Base-by-base conservation (phyloP, 1,140 invertebrate species). In the Lepidurus packardi region DNA sequence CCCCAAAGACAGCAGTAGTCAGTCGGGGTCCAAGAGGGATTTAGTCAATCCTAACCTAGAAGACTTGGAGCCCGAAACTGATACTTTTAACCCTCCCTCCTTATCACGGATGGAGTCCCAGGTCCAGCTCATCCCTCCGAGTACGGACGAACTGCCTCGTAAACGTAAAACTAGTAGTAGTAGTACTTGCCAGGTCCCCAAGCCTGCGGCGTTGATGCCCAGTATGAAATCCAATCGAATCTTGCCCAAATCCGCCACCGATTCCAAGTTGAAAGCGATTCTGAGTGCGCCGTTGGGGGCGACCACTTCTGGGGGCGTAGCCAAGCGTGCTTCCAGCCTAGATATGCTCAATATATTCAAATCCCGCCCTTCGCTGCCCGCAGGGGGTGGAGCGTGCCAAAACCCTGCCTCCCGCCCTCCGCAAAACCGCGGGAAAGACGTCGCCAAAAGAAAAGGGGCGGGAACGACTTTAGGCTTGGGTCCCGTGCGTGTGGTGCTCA, bases 401-500 rank as follows among this genome's bases (percentile, higher is more conserved):
- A 41, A 44, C 13, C 75, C 24, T n/a, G 7, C 75, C 10, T 11
- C 34, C 43, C 75, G 41, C 10, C 6, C 13, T 10, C 41, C 21
- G 11, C 76, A 43, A 8, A 74, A 7, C 7, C 73, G 75, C 9
- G 10, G 24, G 24, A 43, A 16, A 25, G 77, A 24, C 73, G 13
- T 25, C 16, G 16, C 73, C 7, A 43, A 42, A 24, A 44, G 45
- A 16, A 78, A 74, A 75, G 65, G 73, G 8, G 53, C 8, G 13
- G 53, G 53, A 16, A 78, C 74, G 10, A 74, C 65, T 8, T 47
- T 78, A 13, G 78, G 78, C 8, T 78, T 78, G 43, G 78, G 78
- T 25, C 78, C 78, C n/a, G 78, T 78, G 24, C 65, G 73, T 7
- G 78, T 78, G 25, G 78, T 78, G 10, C 73, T 78, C 73, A 78